Conservation (phyloP, 2,797 vertebrate genomes). For the Otus scops region DNA sequence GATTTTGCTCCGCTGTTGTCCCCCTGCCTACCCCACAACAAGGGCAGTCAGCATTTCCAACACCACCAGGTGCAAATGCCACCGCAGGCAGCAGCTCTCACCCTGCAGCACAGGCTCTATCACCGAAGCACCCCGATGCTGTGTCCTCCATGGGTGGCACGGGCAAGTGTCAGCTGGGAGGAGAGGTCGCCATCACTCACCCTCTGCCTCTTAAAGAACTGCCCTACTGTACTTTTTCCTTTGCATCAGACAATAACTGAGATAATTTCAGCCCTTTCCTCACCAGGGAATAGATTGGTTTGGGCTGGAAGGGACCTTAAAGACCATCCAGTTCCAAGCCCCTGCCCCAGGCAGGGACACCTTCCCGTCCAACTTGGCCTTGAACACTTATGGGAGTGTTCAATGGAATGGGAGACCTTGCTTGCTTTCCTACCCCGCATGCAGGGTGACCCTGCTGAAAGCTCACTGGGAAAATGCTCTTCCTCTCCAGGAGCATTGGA, state of each 20-base stretch:
- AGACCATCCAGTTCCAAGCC: no score
- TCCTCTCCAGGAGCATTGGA: background rate
- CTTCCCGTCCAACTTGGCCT: no score
- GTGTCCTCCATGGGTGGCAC: background rate
- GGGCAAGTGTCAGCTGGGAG: background rate
- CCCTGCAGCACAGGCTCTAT: background rate
- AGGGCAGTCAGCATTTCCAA: background rate
- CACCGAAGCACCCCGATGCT: background rate
- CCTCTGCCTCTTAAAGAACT: background rate
- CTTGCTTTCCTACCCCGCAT: background rate
- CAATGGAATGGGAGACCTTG: background rate
- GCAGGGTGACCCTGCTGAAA: background rate
- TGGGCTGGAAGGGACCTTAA: no score
- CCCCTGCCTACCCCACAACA: background rate
- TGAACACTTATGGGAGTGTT: no score
- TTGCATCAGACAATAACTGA: background rate
- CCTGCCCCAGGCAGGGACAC: no score
- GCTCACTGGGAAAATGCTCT: background rate
- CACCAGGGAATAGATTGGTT: background rate
- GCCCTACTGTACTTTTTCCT: background rate
- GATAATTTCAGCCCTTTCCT: background rate
- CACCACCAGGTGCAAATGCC: background rate
- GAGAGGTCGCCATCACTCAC: background rate
- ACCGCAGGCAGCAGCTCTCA: background rate
- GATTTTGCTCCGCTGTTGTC: rapidly evolving